Conservation (phyloP, 2,888 invertebrate genomes). For the Epirrita christyi region DNA sequence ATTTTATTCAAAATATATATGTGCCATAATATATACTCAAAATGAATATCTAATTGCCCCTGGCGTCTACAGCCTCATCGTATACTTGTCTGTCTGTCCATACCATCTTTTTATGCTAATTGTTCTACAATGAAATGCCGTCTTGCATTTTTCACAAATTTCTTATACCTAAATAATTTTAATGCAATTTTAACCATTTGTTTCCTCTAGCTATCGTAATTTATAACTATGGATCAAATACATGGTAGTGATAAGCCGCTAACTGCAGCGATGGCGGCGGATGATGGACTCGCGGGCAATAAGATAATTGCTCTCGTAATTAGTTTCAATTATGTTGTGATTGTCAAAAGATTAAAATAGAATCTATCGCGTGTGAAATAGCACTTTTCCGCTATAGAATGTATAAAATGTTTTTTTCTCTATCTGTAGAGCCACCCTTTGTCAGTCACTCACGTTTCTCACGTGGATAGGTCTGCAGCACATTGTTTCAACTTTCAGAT, state of each 20-base stretch:
- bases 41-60: constrained; percentile 49
- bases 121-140: constrained; percentile 34
- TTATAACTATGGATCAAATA: constrained; percentile 6
- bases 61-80: constrained; percentile 43
- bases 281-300: constrained; percentile 22
- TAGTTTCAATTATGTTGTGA: constrained; percentile 71
- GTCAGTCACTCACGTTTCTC: constrained; percentile 68
- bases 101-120: constrained; percentile 46
- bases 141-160: constrained; percentile 17
- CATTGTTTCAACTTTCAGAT: constrained; percentile 66
- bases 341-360: constrained; percentile 81
- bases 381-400: constrained; percentile 73
- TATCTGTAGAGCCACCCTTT: constrained; percentile 57
- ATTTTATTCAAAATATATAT: constrained; percentile 41
- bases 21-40: constrained; percentile 43
- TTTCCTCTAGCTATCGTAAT: background rate
- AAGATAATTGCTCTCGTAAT: constrained; percentile 65
- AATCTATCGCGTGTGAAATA: constrained; percentile 76
- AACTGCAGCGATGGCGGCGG: background rate
- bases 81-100: constrained; percentile 44
- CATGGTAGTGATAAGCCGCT: background rate
- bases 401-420: constrained; percentile 71
- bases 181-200: background rate
- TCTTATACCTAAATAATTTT: background rate
- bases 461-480: constrained; percentile 56